Evolutionary conservation across 2,888 invertebrate genomes (phyloP).

Genomic region (Cyclophora punctaria): DNA sequence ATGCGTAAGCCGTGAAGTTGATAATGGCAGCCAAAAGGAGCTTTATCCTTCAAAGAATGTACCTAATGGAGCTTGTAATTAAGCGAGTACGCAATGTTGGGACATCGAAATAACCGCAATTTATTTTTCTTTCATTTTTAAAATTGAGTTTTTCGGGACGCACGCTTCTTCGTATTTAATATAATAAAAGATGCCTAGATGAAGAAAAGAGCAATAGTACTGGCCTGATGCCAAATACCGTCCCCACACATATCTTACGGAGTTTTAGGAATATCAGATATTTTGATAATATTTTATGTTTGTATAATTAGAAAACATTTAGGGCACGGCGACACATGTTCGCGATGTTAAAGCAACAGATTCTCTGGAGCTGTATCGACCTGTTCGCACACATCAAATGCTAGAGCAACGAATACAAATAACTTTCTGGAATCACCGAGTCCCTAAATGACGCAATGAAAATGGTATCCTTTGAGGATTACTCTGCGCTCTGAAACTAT

Average conservation of each 20-base stretch:
- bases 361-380: slow-evolving; percentile 3
- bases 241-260: slow-evolving; percentile 58
- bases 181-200: slow-evolving; percentile 55
- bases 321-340: slow-evolving; percentile 16
- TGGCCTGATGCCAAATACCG: slow-evolving; percentile 64
- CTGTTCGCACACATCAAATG: too few species aligned
- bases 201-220: slow-evolving; percentile 62
- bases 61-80: not conserved
- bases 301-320: slow-evolving; percentile 14
- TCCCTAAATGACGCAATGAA: too few species aligned
- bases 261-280: slow-evolving; percentile 56
- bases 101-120: not conserved
- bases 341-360: slow-evolving; percentile 21
- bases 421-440: too few species aligned
- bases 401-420: too few species aligned
- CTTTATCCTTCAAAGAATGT: not conserved
- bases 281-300: slow-evolving; percentile 18
- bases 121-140: slow-evolving; percentile 20
- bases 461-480: too few species aligned
- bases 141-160: slow-evolving; percentile 20
- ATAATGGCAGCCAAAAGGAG: slow-evolving; percentile 24
- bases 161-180: slow-evolving; percentile 45
- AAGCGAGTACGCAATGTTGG: not conserved
- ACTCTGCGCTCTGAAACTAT: too few species aligned
- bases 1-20: slow-evolving; percentile 22